Base-by-base conservation (phyloP, 2,113 vertebrate genomes). In the Mus spicilegus region DNA sequence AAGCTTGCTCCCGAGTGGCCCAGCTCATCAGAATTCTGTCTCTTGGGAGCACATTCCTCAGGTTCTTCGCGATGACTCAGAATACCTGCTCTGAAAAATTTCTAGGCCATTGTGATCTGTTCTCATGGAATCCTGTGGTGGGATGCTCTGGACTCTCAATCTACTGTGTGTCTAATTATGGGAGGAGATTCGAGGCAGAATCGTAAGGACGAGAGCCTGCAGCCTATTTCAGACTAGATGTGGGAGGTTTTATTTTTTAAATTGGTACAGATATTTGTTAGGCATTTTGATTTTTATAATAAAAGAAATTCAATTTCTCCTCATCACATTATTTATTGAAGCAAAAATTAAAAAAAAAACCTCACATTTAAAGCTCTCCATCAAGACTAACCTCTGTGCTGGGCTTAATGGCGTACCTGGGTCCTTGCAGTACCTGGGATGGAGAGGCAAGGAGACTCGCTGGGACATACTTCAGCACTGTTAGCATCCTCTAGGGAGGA, bases 41-140 rank as follows among this genome's bases (percentile, higher is more conserved):
- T 28, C 36, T 5, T 9, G 28, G 42, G n/a, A 86, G 2, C 22
- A 78, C 70, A 36, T 36, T 96, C 49, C 39, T 87, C 0, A 0
- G 51, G 46, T 89, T 77, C 46, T 87, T 93, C 88, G 39, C 73
- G 76, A 94, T 93, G 92, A 89, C 49, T 90, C 61, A 51, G 70
- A 97, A 94, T 61, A 97, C 61, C 36, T 96, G 92, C 65, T 95
- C 90, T 87, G 80, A 95, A 92, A 82, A 85, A 63, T 95, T 93
- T 97, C 89, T n/a, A 81, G 42, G 87, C 19, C 46, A 86, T 67
- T 95, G 51, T 86, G 70, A 90, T 73, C 46, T 91, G 93, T 90
- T 84, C 81, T 72, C 63, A 12, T 19, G 39, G 58, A 73, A 19
- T 61, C 58, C 75, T 77, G 56, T 78, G 42, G 67, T 56, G 46